Evolutionary conservation across 2,888 invertebrate species (phyloP).

Genomic region (Heliconius sara): DNA sequence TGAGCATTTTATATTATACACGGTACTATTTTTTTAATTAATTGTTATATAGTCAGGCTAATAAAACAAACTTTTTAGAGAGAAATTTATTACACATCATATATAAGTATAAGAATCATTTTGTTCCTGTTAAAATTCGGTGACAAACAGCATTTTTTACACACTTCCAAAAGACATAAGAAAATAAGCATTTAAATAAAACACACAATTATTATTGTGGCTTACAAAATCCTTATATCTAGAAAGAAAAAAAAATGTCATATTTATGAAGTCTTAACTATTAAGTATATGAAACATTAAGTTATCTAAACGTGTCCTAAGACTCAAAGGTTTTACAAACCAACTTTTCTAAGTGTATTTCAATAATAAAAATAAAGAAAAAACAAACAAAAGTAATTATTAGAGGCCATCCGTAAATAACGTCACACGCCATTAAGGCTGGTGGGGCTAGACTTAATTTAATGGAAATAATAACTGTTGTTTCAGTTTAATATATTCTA

Average conservation of each 20-base stretch:
- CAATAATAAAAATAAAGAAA: constrained; percentile 39
- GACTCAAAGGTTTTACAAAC: constrained; percentile 37
- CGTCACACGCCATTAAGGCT: not conserved
- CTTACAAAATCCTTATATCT: constrained; percentile 42
- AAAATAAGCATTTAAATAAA: constrained; percentile 43
- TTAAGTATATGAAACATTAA: constrained; percentile 8
- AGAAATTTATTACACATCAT: constrained; percentile 59
- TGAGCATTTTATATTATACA: too few relatives aligned
- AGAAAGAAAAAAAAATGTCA: constrained; percentile 24
- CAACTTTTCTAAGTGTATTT: constrained; percentile 4
- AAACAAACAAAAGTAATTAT: constrained; percentile 1
- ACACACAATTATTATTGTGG: constrained; percentile 38
- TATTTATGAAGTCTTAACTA: constrained; percentile 16
- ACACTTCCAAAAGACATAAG: constrained; percentile 37
- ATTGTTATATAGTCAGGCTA: not conserved
- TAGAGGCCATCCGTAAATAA: not conserved
- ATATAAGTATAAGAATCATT: constrained; percentile 47
- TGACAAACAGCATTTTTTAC: constrained; percentile 43
- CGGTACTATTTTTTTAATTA: too few relatives aligned
- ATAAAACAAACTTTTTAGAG: constrained; percentile 38
- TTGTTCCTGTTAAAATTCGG: constrained; percentile 48
- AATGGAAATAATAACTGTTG: not conserved
- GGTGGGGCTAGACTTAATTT: too few relatives aligned
- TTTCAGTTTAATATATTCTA: not conserved
- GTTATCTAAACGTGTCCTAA: constrained; percentile 11